Evolutionary conservation across 2,888 invertebrate genomes (phyloP).

Genomic region (Coelinius sp.): DNA sequence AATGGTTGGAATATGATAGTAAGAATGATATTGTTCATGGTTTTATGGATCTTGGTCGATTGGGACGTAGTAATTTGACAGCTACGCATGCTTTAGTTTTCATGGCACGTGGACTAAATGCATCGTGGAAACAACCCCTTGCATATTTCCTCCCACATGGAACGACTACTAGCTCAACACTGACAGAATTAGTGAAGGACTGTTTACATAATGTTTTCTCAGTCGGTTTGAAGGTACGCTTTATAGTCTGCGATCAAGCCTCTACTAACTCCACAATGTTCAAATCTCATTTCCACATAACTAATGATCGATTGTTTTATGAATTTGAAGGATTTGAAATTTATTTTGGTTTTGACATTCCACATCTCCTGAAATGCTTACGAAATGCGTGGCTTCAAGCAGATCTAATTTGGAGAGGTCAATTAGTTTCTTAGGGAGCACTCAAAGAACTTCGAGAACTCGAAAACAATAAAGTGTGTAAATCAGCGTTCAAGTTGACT

Average conservation of each 20-base stretch:
- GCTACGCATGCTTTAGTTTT: constrained; percentile 51
- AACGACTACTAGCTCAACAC: not conserved
- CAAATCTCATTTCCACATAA: constrained; percentile 41
- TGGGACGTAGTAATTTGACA: constrained; percentile 40
- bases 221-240: not conserved
- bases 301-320: constrained; percentile 44
- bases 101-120: constrained; percentile 49
- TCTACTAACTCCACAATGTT: constrained; percentile 45
- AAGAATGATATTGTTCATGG: constrained; percentile 49
- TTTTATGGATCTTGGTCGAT: constrained; percentile 49
- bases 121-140: constrained; percentile 51
- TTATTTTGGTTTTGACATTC: constrained; percentile 47
- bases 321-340: constrained; percentile 36
- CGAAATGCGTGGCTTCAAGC: constrained; percentile 45
- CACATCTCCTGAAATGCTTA: constrained; percentile 47
- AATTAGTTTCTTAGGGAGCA: constrained; percentile 42
- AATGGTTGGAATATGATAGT: no score
- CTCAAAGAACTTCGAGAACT: constrained; percentile 42
- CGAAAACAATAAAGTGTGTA: constrained; percentile 40
- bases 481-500: constrained; percentile 50
- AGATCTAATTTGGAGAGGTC: constrained; percentile 38
- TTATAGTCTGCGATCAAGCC: constrained; percentile 49
- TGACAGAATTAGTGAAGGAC: not conserved
- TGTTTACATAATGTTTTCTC: not conserved
- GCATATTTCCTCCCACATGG: constrained; percentile 42